Conservation (phyloP, 1,140 invertebrate genomes). For the Lysiphlebus fabarum region DNA sequence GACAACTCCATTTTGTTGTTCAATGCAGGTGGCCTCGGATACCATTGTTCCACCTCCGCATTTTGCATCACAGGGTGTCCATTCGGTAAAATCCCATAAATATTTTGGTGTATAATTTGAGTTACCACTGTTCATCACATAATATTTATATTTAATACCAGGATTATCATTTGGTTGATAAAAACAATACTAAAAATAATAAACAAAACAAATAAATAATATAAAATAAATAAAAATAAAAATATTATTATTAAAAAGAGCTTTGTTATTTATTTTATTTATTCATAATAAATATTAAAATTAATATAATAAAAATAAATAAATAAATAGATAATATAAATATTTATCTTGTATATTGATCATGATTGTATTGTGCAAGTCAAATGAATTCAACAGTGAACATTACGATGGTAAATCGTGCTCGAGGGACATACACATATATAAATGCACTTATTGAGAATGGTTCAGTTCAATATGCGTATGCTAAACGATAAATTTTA, state of each 20-base stretch:
- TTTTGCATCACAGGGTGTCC: constrained; percentile 45
- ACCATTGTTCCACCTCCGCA: constrained; percentile 54
- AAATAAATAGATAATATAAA: too few relatives aligned
- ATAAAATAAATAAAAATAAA: too few relatives aligned
- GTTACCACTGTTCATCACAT: constrained; percentile 33
- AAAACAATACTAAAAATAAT: constrained; percentile 45
- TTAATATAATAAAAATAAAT: too few relatives aligned
- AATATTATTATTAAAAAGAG: neutral
- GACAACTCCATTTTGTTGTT: constrained; percentile 51
- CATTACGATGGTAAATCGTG: neutral
- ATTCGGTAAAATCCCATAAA: constrained; percentile 56
- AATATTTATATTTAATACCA: constrained; percentile 51
- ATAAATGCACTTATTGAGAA: neutral
- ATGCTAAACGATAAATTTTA: constrained; percentile 24
- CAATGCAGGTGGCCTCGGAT: constrained; percentile 50
- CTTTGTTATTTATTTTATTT: neutral
- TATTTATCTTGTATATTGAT: neutral
- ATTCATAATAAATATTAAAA: too few relatives aligned
- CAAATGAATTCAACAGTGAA: neutral
- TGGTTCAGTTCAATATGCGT: too few relatives aligned
- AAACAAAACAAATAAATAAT: constrained; percentile 13
- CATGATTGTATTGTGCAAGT: constrained; percentile 3
- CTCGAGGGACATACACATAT: neutral
- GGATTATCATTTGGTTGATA: constrained; percentile 41
- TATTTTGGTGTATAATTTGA: constrained; percentile 45